Evolutionary conservation across 1,140 invertebrate species (phyloP), one percentile per base, ranked within the genome.

Genomic region (Neodiprion pinetum): DNA sequence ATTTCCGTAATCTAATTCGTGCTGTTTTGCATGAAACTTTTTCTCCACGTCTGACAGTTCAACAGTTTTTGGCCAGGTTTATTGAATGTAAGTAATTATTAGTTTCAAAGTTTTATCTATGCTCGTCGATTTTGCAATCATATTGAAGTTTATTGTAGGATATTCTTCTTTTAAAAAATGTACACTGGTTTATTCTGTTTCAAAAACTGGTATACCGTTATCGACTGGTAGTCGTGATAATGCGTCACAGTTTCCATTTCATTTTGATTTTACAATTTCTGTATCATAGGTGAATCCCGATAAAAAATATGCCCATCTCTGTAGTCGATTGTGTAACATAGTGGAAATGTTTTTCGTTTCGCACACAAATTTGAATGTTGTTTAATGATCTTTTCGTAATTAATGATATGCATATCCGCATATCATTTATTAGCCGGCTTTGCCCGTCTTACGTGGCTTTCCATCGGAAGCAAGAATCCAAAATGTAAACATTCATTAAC

Each of bases 321-420:
- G 74, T 66, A 73, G 12, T 75, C 73, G 5, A 23, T 68, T 48
- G 61, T 67, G 65, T 9, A 69, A 12, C 76, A 67, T 72, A 74
- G 77, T 50, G 70, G 74, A 53, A 72, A 72, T 70, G 23, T 67
- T 67, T 82, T 82, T 50, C 72, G 70, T 48, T 78, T 79, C 81
- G 72, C 90, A 89, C 71, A 90, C 81, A 12, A 80, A 76, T 17
- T 82, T 47, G 12, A 88, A 74, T 7, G 86, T 21, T 21, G 17
- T 21, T 21, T 21, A 21, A 21, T 21, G 17, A 21, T 21, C 17
- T 21, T 21, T 21, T 21, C 17, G 17, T 21, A 21, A 21, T 21
- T 21, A 21, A 21, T 21, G 17, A 21, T 21, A 21, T 21, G 17
- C 17, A 21, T 21, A 21, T 21, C 17, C 17, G 17, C 17, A 21